Evolutionary conservation across 2,888 invertebrate genomes (phyloP), one percentile per base, ranked within the genome.

Genomic region (Eristalinus sepulchralis): DNA sequence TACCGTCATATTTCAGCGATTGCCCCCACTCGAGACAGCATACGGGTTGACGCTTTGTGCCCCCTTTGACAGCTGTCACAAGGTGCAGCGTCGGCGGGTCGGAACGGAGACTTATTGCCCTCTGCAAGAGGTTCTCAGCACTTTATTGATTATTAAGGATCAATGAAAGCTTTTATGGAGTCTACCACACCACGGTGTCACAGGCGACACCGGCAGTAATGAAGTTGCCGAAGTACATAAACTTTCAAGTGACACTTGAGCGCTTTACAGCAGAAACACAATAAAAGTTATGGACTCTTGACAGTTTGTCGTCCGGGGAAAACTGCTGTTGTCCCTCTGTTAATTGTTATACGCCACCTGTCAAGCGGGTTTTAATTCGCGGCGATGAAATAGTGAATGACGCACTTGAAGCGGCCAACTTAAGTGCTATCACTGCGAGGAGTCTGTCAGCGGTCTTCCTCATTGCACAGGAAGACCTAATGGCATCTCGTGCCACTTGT

Each of bases 61-160:
- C 0, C 27, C 22, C 22, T 59, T 24, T 59, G 24, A 24, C n/a
- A 47, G 8, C 47, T 39, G 47, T 47, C 47, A 17, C 47, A 1
- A 39, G 13, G n/a, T 34, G 39, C 39, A 39, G 39, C 13, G 47
- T 17, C 1, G 8, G 17, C n/a, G 47, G 17, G 8, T n/a, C n/a
- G n/a, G 13, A 1, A n/a, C 1, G 6, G 6, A 17, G 5, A 6
- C 3, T 3, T 0, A n/a, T 34, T 34, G 34, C 34, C 34, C 34
- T 34, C 34, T 34, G 34, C 34, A 5, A 8, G 8, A 5, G 47
- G 57, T 57, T 55, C 60, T 66, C 59, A 60, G 39, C 39, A 36
- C 17, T 76, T 80, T 80, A 72, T 76, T 72, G 63, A 57, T 81
- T 81, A 77, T 81, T 81, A 73, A 60, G 59, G 67, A 68, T 76